Conservation (phyloP, 2,888 invertebrate species). For the Nomada fucata region DNA sequence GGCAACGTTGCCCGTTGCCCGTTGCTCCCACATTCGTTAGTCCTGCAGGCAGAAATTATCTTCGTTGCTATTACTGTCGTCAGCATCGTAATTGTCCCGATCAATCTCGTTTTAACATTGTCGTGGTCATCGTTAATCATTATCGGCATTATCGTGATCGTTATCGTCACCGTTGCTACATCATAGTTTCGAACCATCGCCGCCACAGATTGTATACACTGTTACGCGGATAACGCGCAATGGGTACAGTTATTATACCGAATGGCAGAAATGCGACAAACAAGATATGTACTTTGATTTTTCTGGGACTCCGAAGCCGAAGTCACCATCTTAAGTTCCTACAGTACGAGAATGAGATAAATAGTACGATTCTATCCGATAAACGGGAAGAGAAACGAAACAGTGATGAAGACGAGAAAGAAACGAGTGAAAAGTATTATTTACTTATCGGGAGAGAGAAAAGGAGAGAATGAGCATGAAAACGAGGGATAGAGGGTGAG, state of each 20-base stretch:
- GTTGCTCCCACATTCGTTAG: slow-evolving; percentile 33
- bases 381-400: slow-evolving; percentile 45
- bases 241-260: slow-evolving; percentile 32
- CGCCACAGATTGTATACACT: slow-evolving; percentile 35
- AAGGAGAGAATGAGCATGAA: slow-evolving; percentile 7
- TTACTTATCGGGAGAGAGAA: slow-evolving; percentile 65
- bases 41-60: slow-evolving; percentile 48
- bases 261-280: slow-evolving; percentile 40
- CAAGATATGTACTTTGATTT: slow-evolving; percentile 64
- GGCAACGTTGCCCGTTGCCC: slow-evolving; percentile 31
- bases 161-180: slow-evolving; percentile 19
- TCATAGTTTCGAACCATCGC: slow-evolving; percentile 34
- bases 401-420: slow-evolving; percentile 12
- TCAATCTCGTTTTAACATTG: slow-evolving; percentile 33
- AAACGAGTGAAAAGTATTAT: slow-evolving; percentile 68
- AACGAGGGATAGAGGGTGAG: slow-evolving; percentile 11
- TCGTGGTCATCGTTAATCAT: slow-evolving; percentile 15
- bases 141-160: slow-evolving; percentile 20
- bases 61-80: slow-evolving; percentile 48
- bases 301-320: slow-evolving; percentile 74
- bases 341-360: slow-evolving; percentile 76
- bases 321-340: slow-evolving; percentile 82
- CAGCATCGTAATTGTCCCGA: slow-evolving; percentile 14
- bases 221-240: slow-evolving; percentile 38
- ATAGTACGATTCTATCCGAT: slow-evolving; percentile 71